Evolutionary conservation across 2,797 vertebrate species (phyloP), one percentile per base, ranked within the genome.

Genomic region (Xenentodon cancila): DNA sequence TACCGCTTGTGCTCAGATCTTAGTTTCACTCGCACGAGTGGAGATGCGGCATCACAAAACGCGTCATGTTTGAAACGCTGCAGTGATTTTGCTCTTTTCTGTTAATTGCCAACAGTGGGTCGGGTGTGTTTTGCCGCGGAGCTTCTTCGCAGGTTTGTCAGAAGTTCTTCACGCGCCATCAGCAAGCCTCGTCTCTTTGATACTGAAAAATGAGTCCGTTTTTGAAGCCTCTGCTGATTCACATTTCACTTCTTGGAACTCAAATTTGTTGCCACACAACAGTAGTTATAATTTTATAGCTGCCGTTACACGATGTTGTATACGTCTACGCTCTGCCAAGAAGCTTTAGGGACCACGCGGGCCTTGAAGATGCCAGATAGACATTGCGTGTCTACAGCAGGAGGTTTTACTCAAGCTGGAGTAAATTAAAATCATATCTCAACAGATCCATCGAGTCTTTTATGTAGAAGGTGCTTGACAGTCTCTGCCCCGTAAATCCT

Each of bases 381-480:
- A 40, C 73, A 37, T 73, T 22, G 12, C 40, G 7, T 7, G 56
- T 53, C 40, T 59, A 50, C 48, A 32, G 66, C 73, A 52, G 50
- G 60, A 69, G 71, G 58, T 40, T 79, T 50, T 55, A 60, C 71
- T 69, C 46, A 59, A 66, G 51, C 46, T 57, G 67, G 47, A 64
- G 56, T 77, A 57, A 74, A 85, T 84, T 84, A 85, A 84, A 86
- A 68, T 53, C 69, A 53, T 58, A 64, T 85, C 60, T 81, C 53
- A 20, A 73, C 80, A 52, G 16, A 52, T 58, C 71, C 21, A 16
- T 43, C 0, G 58, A 40, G 25, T 56, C 17, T 58, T 71, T 56
- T 80, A 15, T 42, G 22, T 72, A 58, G 34, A 57, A 70, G 34
- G 60, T 13, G 5, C 61, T 71, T 77, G 66, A 74, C 40, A 79